Evolutionary conservation across 23 tunicate species (phyloP).

Genomic region (Botrylloides violaceus): DNA sequence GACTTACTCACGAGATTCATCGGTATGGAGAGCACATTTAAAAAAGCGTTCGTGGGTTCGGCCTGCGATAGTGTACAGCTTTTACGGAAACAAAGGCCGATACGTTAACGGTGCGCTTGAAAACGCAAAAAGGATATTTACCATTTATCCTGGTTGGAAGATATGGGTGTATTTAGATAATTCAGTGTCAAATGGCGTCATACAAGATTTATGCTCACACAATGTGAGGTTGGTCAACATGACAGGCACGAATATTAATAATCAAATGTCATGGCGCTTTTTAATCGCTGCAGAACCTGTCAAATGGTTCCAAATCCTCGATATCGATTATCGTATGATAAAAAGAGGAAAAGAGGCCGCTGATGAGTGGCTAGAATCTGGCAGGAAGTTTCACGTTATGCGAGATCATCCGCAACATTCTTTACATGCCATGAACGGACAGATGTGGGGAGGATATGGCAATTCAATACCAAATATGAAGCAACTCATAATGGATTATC

Average conservation of each 20-base stretch:
- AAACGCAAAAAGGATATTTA: conserved; percentile 5
- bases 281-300: conserved; percentile 13
- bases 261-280: conserved; percentile 19
- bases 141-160: conserved; percentile 13
- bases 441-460: conserved; percentile 9
- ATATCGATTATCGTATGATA: conserved; percentile 3
- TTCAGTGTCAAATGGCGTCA: background rate
- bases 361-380: conserved; percentile 11
- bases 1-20: background rate
- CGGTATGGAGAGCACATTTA: background rate
- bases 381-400: conserved; percentile 16
- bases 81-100: background rate
- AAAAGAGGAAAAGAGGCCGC: conserved; percentile 4
- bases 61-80: background rate
- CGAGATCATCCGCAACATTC: conserved; percentile 9
- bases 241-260: conserved; percentile 3
- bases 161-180: conserved; percentile 7
- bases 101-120: background rate
- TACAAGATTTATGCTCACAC: conserved; percentile 11
- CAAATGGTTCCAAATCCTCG: background rate
- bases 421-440: background rate
- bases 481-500: background rate
- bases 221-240: conserved; percentile 5
- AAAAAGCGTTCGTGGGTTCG: background rate
- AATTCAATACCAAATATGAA: conserved; percentile 9